Evolutionary conservation across 2,888 invertebrate genomes (phyloP).

Genomic region (Drosophila mercatorum): DNA sequence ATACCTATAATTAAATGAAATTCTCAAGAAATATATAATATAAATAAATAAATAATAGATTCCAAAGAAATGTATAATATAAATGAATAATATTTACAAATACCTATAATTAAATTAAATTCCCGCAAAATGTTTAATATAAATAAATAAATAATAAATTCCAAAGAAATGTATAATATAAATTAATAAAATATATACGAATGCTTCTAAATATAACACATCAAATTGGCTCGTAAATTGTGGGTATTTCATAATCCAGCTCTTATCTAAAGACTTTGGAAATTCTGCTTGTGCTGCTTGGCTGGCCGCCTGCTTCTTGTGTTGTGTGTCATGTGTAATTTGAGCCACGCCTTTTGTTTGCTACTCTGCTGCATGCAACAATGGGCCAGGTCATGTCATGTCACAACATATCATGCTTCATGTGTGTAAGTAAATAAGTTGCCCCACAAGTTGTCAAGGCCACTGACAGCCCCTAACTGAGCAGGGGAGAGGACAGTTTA

Average conservation of each 20-base stretch:
- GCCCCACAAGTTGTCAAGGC: conserved; percentile 49
- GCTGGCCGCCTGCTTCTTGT: conserved; percentile 1
- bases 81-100: background rate
- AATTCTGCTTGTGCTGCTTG: background rate
- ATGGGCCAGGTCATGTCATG: conserved; percentile 41
- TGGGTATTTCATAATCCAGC: conserved; percentile 7
- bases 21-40: background rate
- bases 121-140: background rate
- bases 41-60: background rate
- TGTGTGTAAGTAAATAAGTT: conserved; percentile 33
- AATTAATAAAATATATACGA: background rate
- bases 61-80: background rate
- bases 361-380: conserved; percentile 31
- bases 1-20: background rate
- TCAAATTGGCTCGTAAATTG: no score
- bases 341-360: conserved; percentile 17
- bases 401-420: conserved; percentile 24
- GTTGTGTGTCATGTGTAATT: conserved; percentile 13
- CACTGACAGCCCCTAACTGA: conserved; percentile 37
- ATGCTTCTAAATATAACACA: no score
- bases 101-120: background rate
- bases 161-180: background rate
- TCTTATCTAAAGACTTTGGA: background rate
- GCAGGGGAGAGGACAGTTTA: background rate
- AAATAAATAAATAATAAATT: background rate